Base-by-base conservation (phyloP, 2,797 vertebrate genomes). In the Cossypha polioptera region DNA sequence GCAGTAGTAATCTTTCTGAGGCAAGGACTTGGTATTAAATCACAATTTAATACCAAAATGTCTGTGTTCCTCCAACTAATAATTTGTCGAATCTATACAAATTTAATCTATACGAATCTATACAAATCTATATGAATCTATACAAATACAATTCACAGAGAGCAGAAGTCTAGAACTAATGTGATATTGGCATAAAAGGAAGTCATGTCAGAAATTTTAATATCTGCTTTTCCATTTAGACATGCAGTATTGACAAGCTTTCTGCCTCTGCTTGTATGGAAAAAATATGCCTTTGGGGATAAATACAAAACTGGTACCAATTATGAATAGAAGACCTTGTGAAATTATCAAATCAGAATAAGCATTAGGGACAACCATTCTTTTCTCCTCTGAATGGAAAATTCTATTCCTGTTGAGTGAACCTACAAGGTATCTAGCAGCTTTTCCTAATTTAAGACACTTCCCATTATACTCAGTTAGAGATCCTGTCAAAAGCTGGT, bases 201-300 rank as follows among this genome's bases (percentile, higher is more conserved):
- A 68, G 13, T 51, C 29, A 36, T 43, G 55, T 72, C 58, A 87
- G 59, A 81, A 78, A 73, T 92, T 33, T 86, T 79, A 79, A 28
- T 66, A 62, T 67, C 38, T 76, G 14, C 28, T 79, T 79, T 95
- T 82, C 57, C 43, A 57, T 74, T 63, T 85, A 76, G 31, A 69
- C 59, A 45, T 53, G 28, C 5, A 42, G 20, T 48, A 59, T 69
- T 94, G 92, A 75, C 86, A 92, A 87, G 22, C 22, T 59, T 90
- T 92, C 63, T 59, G 4, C 43, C 59, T 88, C 59, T 75, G 54
- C 88, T 81, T 88, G 25, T 55, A 58, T 66, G 47, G 62, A 55
- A 96, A 58, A 84, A 90, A 76, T 51, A 93, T 35, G 55, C 63
- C 81, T 87, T 88, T 76, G 48, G 51, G 73, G 55, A 80, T 91